phyloP scores from a whole-genome alignment of 1,140 invertebrate species.

The Cephus cinctus region DNA sequence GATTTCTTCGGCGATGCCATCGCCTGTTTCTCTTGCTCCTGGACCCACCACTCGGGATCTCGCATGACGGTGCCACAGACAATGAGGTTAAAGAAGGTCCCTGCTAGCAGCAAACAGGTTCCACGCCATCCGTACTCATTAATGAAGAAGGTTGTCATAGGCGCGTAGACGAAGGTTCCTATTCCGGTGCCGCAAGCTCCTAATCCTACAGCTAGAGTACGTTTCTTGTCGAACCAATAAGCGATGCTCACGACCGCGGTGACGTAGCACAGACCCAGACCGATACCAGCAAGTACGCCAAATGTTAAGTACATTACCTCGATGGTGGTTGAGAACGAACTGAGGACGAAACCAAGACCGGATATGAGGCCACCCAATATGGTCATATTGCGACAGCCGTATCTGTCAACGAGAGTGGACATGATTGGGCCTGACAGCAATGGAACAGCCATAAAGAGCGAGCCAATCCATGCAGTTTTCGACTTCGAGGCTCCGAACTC shows the following conservation, averaged over 20 bases:
- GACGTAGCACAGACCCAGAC: slow-evolving; percentile 83
- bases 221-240: slow-evolving; percentile 93
- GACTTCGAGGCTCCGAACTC: slow-evolving; percentile 81
- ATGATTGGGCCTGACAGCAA: slow-evolving; percentile 83
- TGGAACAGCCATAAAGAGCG: slow-evolving; percentile 85
- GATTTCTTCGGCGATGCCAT: slow-evolving; percentile 39
- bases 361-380: slow-evolving; percentile 78
- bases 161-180: slow-evolving; percentile 84
- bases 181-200: slow-evolving; percentile 88
- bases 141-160: slow-evolving; percentile 74
- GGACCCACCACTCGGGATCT: slow-evolving; percentile 76
- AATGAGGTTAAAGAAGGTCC: slow-evolving; percentile 83
- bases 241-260: slow-evolving; percentile 91
- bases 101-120: slow-evolving; percentile 78
- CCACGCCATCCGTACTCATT: slow-evolving; percentile 83
- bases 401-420: slow-evolving; percentile 84
- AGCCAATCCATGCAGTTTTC: slow-evolving; percentile 86
- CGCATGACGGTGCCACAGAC: slow-evolving; percentile 87
- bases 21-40: slow-evolving; percentile 59
- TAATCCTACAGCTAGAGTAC: slow-evolving; percentile 89
- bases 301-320: slow-evolving; percentile 83
- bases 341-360: slow-evolving; percentile 76
- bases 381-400: slow-evolving; percentile 82
- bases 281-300: slow-evolving; percentile 81
- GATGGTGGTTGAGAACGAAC: slow-evolving; percentile 70